phyloP scores from a whole-genome alignment of 2,888 invertebrate species.

The Diarsia dahlii region DNA sequence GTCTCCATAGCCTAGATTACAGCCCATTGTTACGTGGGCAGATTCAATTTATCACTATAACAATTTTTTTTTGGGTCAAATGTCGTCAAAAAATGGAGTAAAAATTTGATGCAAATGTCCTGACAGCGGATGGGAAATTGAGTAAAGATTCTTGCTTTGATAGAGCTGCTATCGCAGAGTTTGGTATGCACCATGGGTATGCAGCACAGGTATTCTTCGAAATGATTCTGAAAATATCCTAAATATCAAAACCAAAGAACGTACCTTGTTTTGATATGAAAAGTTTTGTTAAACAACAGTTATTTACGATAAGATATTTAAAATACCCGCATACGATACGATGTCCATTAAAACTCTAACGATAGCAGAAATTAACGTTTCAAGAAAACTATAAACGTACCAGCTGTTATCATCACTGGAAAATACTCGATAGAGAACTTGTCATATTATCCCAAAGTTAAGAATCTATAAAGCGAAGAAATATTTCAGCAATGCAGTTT shows the following conservation, averaged over 20 bases:
- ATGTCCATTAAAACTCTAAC: neutral
- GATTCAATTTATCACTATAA: constrained; percentile 36
- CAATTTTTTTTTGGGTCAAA: constrained; percentile 27
- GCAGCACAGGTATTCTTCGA: neutral
- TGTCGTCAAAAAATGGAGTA: neutral
- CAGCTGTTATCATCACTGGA: neutral
- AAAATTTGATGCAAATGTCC: neutral
- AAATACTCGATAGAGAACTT: constrained; percentile 6
- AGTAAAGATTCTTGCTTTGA: neutral
- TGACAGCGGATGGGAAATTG: neutral
- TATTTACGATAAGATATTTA: constrained; percentile 11
- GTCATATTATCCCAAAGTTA: neutral
- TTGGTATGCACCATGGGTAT: neutral
- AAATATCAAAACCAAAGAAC: constrained; percentile 15
- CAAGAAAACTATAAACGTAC: constrained; percentile 14
- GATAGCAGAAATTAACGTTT: neutral
- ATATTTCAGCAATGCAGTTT: constrained; percentile 35
- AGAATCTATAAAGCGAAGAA: constrained; percentile 1
- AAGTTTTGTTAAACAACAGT: neutral
- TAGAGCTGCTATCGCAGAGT: neutral
- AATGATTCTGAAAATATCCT: neutral
- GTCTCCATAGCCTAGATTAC: constrained; percentile 61
- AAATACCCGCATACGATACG: constrained; percentile 5
- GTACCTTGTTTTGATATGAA: neutral
- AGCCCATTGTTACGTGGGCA: constrained; percentile 57